Percentiles rank a stretch among this genome's conserved stretches.
Evolutionary conservation across 2,888 invertebrate genomes (phyloP).

Genomic region (Ditula angustiorana): DNA sequence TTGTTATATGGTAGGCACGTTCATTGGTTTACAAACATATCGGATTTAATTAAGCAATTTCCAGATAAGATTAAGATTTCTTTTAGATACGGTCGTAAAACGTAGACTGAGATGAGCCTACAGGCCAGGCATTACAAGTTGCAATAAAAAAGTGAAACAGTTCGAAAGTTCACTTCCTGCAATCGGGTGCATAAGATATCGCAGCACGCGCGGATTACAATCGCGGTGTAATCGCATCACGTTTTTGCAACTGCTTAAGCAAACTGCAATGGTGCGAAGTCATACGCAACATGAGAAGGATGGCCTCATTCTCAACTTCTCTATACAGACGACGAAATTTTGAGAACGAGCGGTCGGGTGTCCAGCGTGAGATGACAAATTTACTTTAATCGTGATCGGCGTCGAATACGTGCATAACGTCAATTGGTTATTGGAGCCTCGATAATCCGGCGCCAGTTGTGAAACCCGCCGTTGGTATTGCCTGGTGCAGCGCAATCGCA

Average conservation of each 20-base stretch:
- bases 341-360: neutral
- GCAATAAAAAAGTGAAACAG: slow-evolving; percentile 68
- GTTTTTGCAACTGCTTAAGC: slow-evolving; percentile 80
- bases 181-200: slow-evolving; percentile 68
- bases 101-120: slow-evolving; percentile 44
- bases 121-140: slow-evolving; percentile 32
- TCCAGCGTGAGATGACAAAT: slow-evolving; percentile 16
- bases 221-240: slow-evolving; percentile 64
- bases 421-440: slow-evolving; percentile 51
- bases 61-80: slow-evolving; percentile 3
- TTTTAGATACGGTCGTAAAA: neutral
- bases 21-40: slow-evolving; percentile 34
- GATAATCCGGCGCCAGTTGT: slow-evolving; percentile 53
- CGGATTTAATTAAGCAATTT: slow-evolving; percentile 24
- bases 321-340: slow-evolving; percentile 1
- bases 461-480: slow-evolving; percentile 54
- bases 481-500: slow-evolving; percentile 50
- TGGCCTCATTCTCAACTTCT: slow-evolving; percentile 20
- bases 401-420: slow-evolving; percentile 40
- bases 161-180: slow-evolving; percentile 72
- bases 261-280: slow-evolving; percentile 75
- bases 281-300: slow-evolving; percentile 53
- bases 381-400: slow-evolving; percentile 34
- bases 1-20: slow-evolving; percentile 31
- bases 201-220: slow-evolving; percentile 77